Percentiles rank a stretch among this genome's conserved stretches.
Evolutionary conservation across 2,888 invertebrate genomes (phyloP).

Genomic region (Cryptus armator): DNA sequence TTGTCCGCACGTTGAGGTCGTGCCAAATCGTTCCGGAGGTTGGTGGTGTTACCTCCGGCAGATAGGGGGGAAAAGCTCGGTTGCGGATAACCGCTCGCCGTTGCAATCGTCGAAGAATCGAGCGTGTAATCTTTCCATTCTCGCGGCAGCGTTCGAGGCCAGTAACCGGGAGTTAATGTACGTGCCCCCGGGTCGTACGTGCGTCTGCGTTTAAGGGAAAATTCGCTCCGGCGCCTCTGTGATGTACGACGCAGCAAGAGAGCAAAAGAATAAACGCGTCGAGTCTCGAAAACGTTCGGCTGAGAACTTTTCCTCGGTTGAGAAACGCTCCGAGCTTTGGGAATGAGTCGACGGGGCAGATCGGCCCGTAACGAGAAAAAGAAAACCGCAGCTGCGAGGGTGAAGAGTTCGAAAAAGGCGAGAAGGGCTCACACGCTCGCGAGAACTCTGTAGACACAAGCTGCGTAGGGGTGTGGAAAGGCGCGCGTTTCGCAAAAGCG

Average conservation of each 20-base stretch:
- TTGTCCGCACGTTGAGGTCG: slow-evolving; percentile 28
- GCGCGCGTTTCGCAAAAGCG: background rate
- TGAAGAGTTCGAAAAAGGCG: background rate
- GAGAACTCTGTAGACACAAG: background rate
- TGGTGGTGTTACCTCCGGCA: background rate
- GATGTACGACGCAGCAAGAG: slow-evolving; percentile 49
- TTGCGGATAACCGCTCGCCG: background rate
- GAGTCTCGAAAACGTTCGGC: slow-evolving; percentile 11
- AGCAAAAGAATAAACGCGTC: slow-evolving; percentile 25
- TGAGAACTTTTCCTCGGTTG: background rate
- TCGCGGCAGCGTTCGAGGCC: slow-evolving; percentile 1
- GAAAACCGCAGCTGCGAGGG: background rate
- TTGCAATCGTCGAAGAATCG: slow-evolving; percentile 44
- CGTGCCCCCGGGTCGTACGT: slow-evolving; percentile 49
- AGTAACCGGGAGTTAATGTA: background rate
- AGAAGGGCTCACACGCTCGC: background rate
- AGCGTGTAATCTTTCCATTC: slow-evolving; percentile 60
- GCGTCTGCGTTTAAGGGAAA: slow-evolving; percentile 55
- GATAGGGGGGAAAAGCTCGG: background rate
- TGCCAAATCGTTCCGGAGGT: slow-evolving; percentile 37
- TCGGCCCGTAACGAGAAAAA: slow-evolving; percentile 17
- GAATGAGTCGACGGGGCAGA: background rate
- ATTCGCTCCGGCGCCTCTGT: slow-evolving; percentile 45
- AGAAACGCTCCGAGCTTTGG: background rate
- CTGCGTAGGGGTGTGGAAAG: too few species aligned